A percentile compares a stretch with the other conserved stretches of the same genome.
Evolutionary conservation across 92 coral and sea anemone genomes (phyloP).

Genomic region (Phymanthus crucifer): DNA sequence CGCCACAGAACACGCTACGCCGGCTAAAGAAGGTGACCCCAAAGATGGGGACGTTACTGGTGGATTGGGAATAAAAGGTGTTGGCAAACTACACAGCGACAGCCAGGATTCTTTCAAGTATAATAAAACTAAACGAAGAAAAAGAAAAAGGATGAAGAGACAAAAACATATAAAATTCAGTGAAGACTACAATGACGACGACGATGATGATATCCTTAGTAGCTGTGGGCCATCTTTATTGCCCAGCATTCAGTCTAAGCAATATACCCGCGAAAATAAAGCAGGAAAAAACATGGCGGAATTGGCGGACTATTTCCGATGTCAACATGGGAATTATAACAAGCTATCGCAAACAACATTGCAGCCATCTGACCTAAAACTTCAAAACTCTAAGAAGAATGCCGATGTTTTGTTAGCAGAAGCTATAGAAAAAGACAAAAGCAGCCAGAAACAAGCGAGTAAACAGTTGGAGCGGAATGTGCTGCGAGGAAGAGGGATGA

Average conservation of each 20-base stretch:
- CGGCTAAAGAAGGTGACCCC: background rate
- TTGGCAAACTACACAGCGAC: conserved; percentile 15
- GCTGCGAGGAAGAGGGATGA: conserved; percentile 40
- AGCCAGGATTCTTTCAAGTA: background rate
- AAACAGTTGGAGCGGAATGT: conserved; percentile 37
- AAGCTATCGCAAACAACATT: background rate
- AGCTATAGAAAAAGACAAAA: conserved; percentile 50
- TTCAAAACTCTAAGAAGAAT: background rate
- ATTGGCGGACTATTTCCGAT: conserved; percentile 25
- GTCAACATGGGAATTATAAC: background rate
- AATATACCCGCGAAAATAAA: background rate
- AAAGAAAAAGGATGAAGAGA: background rate
- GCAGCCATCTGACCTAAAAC: background rate
- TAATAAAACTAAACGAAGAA: background rate
- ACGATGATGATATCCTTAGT: background rate
- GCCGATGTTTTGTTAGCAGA: conserved; percentile 27
- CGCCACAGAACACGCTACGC: background rate
- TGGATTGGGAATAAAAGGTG: conserved; percentile 25
- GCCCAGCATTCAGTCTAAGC: conserved; percentile 17
- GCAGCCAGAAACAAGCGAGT: conserved; percentile 29
- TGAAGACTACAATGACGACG: background rate
- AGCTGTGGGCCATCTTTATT: background rate
- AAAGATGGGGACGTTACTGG: background rate
- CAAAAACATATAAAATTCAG: background rate
- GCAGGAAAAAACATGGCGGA: conserved; percentile 18